A percentile compares a stretch with the other conserved stretches of the same genome.
phyloP scores from a whole-genome alignment of 2,113 vertebrate genomes.

The Ceyx cyanopectus region DNA sequence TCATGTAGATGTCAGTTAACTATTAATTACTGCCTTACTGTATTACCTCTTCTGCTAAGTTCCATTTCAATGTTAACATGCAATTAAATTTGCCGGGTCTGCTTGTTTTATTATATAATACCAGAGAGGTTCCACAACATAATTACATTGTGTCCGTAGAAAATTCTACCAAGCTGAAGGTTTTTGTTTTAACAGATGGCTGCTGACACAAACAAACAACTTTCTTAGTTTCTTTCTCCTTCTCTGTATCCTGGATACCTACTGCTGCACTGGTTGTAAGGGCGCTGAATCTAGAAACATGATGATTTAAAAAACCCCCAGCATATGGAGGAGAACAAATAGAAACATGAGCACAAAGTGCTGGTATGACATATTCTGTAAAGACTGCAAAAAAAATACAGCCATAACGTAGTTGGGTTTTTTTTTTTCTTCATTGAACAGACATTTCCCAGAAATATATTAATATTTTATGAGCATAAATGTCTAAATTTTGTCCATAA shows the following conservation, averaged over 20 bases:
- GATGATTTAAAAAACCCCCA: conserved; percentile 50
- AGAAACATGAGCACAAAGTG: conserved; percentile 41
- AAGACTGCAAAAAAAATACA: conserved; percentile 30
- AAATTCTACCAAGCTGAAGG: conserved; percentile 33
- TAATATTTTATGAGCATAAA: not conserved
- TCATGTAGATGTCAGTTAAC: not conserved
- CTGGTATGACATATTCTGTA: not conserved
- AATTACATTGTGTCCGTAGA: not conserved
- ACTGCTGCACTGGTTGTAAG: conserved; percentile 26
- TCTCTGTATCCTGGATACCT: conserved; percentile 69
- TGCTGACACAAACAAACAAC: conserved; percentile 64
- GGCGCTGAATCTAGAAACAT: conserved; percentile 51
- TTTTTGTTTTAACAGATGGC: conserved; percentile 67
- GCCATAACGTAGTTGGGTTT: not conserved
- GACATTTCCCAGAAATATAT: not conserved
- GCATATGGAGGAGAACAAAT: conserved; percentile 68
- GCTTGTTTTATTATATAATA: not conserved
- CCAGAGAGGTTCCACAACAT: not conserved
- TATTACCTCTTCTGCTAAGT: not conserved
- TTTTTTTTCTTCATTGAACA: not conserved
- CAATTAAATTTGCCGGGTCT: not conserved
- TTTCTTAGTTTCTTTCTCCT: conserved; percentile 46
- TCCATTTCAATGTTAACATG: not conserved
- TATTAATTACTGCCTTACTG: not conserved
- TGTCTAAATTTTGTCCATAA: not conserved